phyloP scores from a whole-genome alignment of 1,140 invertebrate genomes.

The Melipona quadrifasciata region DNA sequence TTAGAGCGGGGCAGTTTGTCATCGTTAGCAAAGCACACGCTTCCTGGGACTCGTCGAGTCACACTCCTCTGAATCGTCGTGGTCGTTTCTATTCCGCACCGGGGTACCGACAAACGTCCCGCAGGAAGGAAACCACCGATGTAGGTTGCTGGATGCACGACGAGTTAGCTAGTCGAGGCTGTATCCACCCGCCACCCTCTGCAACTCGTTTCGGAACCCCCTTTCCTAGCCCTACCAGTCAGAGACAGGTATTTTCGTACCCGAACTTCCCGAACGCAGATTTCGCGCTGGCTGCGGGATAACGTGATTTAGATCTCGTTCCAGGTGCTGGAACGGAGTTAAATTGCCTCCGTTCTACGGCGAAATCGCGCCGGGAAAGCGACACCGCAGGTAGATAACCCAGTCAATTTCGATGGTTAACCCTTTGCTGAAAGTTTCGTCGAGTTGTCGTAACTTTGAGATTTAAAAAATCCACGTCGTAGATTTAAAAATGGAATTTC shows the following conservation, averaged over 20 bases:
- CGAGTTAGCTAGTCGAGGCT: conserved; percentile 10
- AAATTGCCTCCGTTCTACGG: conserved; percentile 6
- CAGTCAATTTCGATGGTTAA: neutral
- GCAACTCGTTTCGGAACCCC: conserved; percentile 22
- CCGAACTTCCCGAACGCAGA: conserved; percentile 66
- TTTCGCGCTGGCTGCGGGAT: conserved; percentile 44
- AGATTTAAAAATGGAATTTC: neutral
- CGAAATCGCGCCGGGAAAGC: no score
- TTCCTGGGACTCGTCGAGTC: conserved; percentile 80
- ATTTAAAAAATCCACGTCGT: neutral
- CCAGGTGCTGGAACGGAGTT: conserved; percentile 26
- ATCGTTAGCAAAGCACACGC: conserved; percentile 83
- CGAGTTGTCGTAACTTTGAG: neutral
- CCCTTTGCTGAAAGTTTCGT: neutral
- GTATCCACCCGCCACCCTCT: conserved; percentile 8
- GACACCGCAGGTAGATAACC: neutral
- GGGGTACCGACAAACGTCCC: conserved; percentile 55
- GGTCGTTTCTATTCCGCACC: conserved; percentile 69
- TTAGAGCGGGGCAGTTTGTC: conserved; percentile 80
- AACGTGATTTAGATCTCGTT: conserved; percentile 53
- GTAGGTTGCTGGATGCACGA: conserved; percentile 61
- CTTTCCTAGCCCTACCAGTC: conserved; percentile 30
- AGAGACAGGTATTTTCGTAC: conserved; percentile 63
- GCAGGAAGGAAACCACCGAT: conserved; percentile 72
- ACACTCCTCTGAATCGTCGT: conserved; percentile 74